These are phyloP conservation scores for Octodon degus DNA, from an alignment of 2,113 vertebrate species.

Conservation along the genomic window DNA sequence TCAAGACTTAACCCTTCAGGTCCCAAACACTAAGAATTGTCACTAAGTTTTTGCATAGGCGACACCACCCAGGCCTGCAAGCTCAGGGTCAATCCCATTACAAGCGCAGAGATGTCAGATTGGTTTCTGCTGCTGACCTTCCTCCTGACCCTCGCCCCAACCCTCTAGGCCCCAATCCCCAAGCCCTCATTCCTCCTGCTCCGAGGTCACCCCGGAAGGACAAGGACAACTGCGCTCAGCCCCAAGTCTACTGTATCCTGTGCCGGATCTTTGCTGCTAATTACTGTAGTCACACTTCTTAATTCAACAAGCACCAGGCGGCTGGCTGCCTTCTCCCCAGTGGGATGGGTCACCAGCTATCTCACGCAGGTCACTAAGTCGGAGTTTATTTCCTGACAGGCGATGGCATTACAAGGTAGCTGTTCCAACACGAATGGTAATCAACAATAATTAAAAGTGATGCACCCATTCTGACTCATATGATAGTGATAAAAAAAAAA, in stretches of 20 bases:
- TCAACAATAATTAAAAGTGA: constrained; percentile 85
- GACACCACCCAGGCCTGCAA: constrained; percentile 50
- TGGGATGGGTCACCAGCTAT: constrained; percentile 85
- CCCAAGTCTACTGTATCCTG: constrained; percentile 74
- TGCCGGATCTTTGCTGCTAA: constrained; percentile 84
- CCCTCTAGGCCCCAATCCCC: constrained; percentile 62
- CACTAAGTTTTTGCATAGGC: constrained; percentile 66
- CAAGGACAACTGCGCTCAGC: constrained; percentile 70
- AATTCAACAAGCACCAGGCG: constrained; percentile 84
- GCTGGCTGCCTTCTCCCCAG: constrained; percentile 83
- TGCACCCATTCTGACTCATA: constrained; percentile 86
- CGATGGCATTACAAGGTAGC: constrained; percentile 84
- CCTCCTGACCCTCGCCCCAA: constrained; percentile 63
- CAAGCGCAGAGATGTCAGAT: constrained; percentile 75
- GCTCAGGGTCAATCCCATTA: constrained; percentile 72
- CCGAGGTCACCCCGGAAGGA: constrained; percentile 82
- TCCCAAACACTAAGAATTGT: constrained; percentile 62
- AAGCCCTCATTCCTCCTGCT: constrained; percentile 73
- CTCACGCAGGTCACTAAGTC: constrained; percentile 82
- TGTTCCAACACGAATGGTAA: constrained; percentile 86
- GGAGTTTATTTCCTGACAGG: constrained; percentile 83
- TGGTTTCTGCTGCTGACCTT: constrained; percentile 75
- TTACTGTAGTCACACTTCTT: constrained; percentile 90
- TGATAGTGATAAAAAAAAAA: constrained; percentile 59
- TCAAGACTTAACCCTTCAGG: constrained; percentile 82